Evolutionary conservation across 2,888 invertebrate species (phyloP), one percentile per base, ranked within the genome.

Genomic region (Acanthosepion lycidas): DNA sequence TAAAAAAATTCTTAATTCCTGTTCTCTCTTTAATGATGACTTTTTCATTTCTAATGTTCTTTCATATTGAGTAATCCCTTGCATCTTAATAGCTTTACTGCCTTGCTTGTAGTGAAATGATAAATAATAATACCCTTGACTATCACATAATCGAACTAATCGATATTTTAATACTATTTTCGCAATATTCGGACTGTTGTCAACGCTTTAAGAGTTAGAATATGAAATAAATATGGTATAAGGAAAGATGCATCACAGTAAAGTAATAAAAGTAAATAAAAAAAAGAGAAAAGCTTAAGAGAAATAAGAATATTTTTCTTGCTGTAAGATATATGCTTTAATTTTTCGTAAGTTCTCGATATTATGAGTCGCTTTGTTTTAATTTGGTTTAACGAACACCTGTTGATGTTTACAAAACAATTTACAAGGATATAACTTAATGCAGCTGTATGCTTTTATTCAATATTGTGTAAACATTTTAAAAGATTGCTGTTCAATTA

Each of bases 401-500:
- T 78, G 78, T 78, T n/a, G n/a, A 78, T 78, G 78, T 78, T 78
- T 78, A 78, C n/a, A 78, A n/a, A 78, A 78, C 78, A 78, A 33
- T 78, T n/a, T 78, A n/a, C 78, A 2, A 15, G 78, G 15, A 33
- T 78, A 78, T 3, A 78, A 78, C n/a, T 9, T 78, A 12, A n/a
- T 78, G n/a, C 78, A 33, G n/a, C n/a, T n/a, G n/a, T 78, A 33
- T 33, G 33, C 15, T 4, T n/a, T 78, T 33, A 78, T n/a, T 78
- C 12, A 15, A 78, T 78, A 78, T 78, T 78, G 78, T 33, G n/a
- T 78, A n/a, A 78, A 78, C 78, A 78, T 78, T 78, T 78, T 78
- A 78, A n/a, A 78, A 78, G n/a, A 78, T 78, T 78, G n/a, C n/a
- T 78, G n/a, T 78, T 78, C 78, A 78, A 78, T 78, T 78, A 78